Percentiles rank a stretch among this genome's conserved stretches.
Evolutionary conservation across 2,888 invertebrate genomes (phyloP).

Genomic region (Agelastica alni): DNA sequence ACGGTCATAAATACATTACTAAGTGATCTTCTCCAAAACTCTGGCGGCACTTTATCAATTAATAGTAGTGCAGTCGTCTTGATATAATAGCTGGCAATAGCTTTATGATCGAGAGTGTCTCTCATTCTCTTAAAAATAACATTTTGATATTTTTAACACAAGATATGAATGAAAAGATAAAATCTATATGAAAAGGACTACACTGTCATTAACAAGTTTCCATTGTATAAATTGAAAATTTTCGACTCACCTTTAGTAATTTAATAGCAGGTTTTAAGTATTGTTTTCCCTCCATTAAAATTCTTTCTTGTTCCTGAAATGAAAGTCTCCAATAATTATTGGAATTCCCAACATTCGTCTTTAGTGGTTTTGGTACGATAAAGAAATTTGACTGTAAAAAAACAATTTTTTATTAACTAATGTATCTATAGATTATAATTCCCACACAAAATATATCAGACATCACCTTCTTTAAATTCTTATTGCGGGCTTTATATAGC

Average conservation of each 20-base stretch:
- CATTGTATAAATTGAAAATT: too few relatives aligned
- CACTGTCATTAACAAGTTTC: too few relatives aligned
- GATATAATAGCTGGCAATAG: conserved; percentile 63
- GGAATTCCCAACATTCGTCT: conserved; percentile 39
- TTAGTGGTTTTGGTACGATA: conserved; percentile 61
- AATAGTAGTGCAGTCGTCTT: conserved; percentile 60
- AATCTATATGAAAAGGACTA: too few relatives aligned
- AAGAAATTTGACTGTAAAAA: conserved; percentile 54
- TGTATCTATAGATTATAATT: too few relatives aligned
- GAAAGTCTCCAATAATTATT: conserved; percentile 62
- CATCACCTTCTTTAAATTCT: too few relatives aligned
- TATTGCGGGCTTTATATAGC: too few relatives aligned
- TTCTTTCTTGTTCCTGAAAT: conserved; percentile 62
- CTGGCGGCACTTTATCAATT: conserved; percentile 42
- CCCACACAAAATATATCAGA: too few relatives aligned
- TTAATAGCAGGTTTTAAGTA: conserved; percentile 58
- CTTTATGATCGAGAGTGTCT: conserved; percentile 55
- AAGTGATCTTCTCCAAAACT: conserved; percentile 37
- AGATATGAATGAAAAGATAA: too few relatives aligned
- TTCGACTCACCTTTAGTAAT: conserved; percentile 50
- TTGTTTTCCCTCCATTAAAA: conserved; percentile 57
- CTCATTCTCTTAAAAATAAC: conserved; percentile 57
- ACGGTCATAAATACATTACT: conserved; percentile 49
- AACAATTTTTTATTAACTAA: too few relatives aligned
- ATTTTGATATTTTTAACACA: neutral